Conservation (phyloP, 2,888 invertebrate genomes). For the Drymonia ruficornis region DNA sequence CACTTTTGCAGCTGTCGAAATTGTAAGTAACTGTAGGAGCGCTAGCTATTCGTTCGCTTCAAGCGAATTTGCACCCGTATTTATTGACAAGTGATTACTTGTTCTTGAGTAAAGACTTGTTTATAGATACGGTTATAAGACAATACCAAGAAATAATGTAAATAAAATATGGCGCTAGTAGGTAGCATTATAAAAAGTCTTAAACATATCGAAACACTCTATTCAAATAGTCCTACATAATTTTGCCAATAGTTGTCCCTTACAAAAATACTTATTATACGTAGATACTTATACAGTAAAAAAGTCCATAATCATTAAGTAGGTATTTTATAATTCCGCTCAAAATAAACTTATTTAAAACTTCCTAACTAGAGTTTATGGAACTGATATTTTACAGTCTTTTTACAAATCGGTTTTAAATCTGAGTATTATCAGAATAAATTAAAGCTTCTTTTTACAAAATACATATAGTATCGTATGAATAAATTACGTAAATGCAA, state of each 20-base stretch:
- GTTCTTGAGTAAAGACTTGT: no score
- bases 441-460: constrained; percentile 83
- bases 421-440: constrained; percentile 82
- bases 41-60: no score
- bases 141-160: no score
- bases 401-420: constrained; percentile 72
- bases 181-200: no score
- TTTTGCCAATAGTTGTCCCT: constrained; percentile 11
- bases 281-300: constrained; percentile 30
- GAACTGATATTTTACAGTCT: constrained; percentile 80
- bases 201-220: no score
- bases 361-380: constrained; percentile 64
- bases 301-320: constrained; percentile 39
- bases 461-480: constrained; percentile 68
- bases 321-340: constrained; percentile 38
- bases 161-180: no score
- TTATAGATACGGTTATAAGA: no score
- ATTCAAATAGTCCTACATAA: constrained; percentile 30
- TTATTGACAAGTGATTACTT: no score
- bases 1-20: no score
- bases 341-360: constrained; percentile 57
- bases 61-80: no score
- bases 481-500: constrained; percentile 82
- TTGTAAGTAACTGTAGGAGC: no score
- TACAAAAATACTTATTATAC: constrained; percentile 29